Base-by-base conservation (phyloP, 1,140 invertebrate species). In the Hylyphantes graminicola region DNA sequence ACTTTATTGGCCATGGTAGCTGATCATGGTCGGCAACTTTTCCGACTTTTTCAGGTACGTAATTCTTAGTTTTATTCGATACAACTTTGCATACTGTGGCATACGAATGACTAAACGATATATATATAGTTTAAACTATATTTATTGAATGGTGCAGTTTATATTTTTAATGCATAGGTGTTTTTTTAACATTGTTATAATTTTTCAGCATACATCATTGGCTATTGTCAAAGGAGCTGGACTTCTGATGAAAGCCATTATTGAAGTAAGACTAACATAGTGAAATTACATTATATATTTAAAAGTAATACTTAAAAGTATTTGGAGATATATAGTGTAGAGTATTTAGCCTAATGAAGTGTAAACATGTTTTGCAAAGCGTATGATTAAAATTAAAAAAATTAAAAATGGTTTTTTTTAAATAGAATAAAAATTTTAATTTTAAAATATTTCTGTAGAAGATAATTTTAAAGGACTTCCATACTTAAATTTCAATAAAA, bases 151-250 rank as follows among this genome's bases (percentile, higher is more conserved):
- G n/a, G 0, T 59, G 57, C 11, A 59, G 57, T 9, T 59, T 59
- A 59, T 59, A 59, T 59, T 59, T 59, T 59, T 13, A 59, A 59
- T 59, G n/a, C 12, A 59, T 3, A 59, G 12, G 57, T 3, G 57
- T 59, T 59, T 59, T 55, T 73, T 5, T 15, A 55, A 73, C 48
- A 70, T 48, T 61, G 35, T 50, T 70, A 21, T 15, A 17, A 8
- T 85, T 70, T 89, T 89, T 64, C 89, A 97, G 93, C 97, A 99
- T 92, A 96, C 97, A 11, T 99, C 97, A 2, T 92, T 98, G 90
- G 97, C 98, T 1, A 96, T 99, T 87, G 96, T 99, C 0, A 99
- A 99, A 91, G 98, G 98, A 11, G 97, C 98, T 4, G 98, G 98
- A 5, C 90, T 99, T 73, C 95, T 99, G 48, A 96, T 99, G 94